Conservation (phyloP, 1,140 invertebrate genomes). For the Diachasma alloeum region DNA sequence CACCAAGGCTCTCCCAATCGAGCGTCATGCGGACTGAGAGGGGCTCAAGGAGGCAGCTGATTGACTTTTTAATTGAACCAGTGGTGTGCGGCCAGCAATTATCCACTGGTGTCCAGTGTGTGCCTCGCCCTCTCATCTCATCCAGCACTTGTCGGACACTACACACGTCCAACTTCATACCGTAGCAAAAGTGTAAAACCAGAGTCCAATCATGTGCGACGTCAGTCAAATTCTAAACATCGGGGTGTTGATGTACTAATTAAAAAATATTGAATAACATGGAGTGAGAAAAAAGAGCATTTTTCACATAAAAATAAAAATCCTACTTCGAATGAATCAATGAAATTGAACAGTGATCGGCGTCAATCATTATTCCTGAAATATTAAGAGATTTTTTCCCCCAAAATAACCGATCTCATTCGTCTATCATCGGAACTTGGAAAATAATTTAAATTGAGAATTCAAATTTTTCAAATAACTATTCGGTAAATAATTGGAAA, state of each 20-base stretch:
- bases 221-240: background rate
- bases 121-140: background rate
- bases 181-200: background rate
- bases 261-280: no score
- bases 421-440: no score
- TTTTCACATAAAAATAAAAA: no score
- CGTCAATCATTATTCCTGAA: no score
- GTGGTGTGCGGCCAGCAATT: constrained; percentile 41
- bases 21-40: background rate
- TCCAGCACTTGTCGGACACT: background rate
- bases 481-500: no score
- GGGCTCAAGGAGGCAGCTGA: constrained; percentile 37
- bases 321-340: no score
- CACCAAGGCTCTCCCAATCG: background rate
- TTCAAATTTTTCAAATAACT: no score
- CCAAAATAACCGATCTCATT: no score
- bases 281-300: no score
- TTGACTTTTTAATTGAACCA: constrained; percentile 59
- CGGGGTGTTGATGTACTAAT: background rate
- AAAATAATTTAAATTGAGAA: no score
- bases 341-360: no score
- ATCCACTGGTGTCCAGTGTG: background rate
- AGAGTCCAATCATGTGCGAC: background rate
- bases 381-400: no score
- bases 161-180: background rate